Evolutionary conservation across 1,140 invertebrate species (phyloP).

Genomic region (Dreissena rostriformis): DNA sequence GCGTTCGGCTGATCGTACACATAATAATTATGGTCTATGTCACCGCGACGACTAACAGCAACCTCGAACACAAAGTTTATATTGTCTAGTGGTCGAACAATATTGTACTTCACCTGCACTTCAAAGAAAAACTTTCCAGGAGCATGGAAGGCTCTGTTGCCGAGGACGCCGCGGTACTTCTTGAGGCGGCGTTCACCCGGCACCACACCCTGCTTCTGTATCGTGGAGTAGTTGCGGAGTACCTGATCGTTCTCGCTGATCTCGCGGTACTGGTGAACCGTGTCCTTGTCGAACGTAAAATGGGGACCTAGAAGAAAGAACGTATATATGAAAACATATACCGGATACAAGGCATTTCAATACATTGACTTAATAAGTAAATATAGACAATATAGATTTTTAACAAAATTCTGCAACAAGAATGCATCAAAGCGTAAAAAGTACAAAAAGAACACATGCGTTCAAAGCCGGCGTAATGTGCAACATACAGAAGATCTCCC

Average conservation of each 20-base stretch:
- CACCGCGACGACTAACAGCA: slow-evolving; percentile 57
- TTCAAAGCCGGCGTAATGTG: neutral
- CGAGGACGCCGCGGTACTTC: slow-evolving; percentile 61
- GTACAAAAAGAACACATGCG: neutral
- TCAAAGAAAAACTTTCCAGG: slow-evolving; percentile 66
- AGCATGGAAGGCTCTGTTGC: slow-evolving; percentile 49
- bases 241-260: slow-evolving; percentile 53
- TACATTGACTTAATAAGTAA: neutral
- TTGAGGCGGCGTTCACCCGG: slow-evolving; percentile 41
- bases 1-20: slow-evolving; percentile 63
- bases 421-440: neutral
- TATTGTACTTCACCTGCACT: slow-evolving; percentile 48
- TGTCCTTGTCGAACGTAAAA: slow-evolving; percentile 54
- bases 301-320: slow-evolving; percentile 54
- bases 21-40: slow-evolving; percentile 63
- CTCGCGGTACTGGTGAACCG: slow-evolving; percentile 65
- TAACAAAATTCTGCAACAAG: neutral
- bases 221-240: slow-evolving; percentile 55
- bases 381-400: neutral
- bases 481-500: slow-evolving; percentile 45
- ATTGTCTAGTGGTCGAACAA: slow-evolving; percentile 60
- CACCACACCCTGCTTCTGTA: slow-evolving; percentile 34
- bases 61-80: slow-evolving; percentile 65
- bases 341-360: neutral
- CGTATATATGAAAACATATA: neutral